phyloP scores from a whole-genome alignment of 2,113 vertebrate genomes.

The Nycticebus coucang region DNA sequence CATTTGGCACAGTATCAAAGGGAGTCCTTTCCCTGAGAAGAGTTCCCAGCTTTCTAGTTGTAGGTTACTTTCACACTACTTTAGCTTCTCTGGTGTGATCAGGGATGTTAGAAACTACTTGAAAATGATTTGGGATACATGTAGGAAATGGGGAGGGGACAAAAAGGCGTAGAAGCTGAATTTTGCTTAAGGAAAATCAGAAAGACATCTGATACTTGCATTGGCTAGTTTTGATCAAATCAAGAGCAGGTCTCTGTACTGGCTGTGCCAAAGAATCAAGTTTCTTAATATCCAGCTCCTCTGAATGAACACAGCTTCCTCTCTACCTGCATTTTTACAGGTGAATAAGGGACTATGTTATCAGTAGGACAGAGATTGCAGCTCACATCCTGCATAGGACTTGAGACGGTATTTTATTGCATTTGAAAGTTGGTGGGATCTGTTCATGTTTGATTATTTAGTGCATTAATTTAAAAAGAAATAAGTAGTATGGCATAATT shows the following conservation, averaged over 20 bases:
- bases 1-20: not conserved
- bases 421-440: not conserved
- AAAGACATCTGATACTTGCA: conserved; percentile 2
- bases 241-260: not conserved
- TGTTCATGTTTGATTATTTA: not conserved
- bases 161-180: not conserved
- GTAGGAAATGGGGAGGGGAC: not conserved
- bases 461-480: conserved; percentile 2
- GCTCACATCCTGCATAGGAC: not conserved
- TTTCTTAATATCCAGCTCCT: not conserved
- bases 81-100: not conserved
- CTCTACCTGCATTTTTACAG: not conserved
- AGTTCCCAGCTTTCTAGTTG: not conserved
- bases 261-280: not conserved
- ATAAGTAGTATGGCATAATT: not conserved
- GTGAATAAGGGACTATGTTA: not conserved
- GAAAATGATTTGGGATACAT: not conserved
- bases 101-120: not conserved
- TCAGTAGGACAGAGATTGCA: not conserved
- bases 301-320: not conserved
- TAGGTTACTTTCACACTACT: not conserved
- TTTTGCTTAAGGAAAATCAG: not conserved
- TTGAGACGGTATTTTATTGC: not conserved
- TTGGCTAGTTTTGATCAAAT: not conserved
- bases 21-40: not conserved